Percentiles rank a stretch among this genome's conserved stretches.
phyloP scores from a whole-genome alignment of 1,140 invertebrate genomes.

The Aporrectodea caliginosa region DNA sequence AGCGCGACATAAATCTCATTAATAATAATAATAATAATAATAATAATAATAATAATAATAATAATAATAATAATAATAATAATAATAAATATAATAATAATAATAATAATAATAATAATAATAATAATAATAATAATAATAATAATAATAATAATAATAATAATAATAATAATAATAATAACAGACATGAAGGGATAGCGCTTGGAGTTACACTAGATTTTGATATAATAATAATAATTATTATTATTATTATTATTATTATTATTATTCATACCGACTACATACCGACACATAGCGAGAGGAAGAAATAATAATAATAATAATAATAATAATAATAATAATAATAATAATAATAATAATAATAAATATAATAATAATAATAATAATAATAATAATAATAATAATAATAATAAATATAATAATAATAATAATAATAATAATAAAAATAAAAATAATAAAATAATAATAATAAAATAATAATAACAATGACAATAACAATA shows the following conservation, averaged over 20 bases:
- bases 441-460: no score
- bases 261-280: no score
- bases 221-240: no score
- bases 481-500: no score
- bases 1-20: no score
- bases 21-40: no score
- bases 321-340: not conserved
- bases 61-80: not conserved
- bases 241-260: no score
- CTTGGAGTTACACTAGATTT: no score
- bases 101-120: conserved; percentile 4
- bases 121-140: conserved; percentile 4
- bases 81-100: not conserved
- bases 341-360: conserved; percentile 1
- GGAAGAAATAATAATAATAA: not conserved
- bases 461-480: no score
- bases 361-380: not conserved
- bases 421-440: no score
- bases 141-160: not conserved
- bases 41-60: not conserved
- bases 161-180: conserved; percentile 4
- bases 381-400: conserved; percentile 4
- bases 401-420: not conserved
- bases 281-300: no score
- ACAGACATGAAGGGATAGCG: no score